Evolutionary conservation across 2,888 invertebrate species (phyloP).

Genomic region (Unio pictorum): DNA sequence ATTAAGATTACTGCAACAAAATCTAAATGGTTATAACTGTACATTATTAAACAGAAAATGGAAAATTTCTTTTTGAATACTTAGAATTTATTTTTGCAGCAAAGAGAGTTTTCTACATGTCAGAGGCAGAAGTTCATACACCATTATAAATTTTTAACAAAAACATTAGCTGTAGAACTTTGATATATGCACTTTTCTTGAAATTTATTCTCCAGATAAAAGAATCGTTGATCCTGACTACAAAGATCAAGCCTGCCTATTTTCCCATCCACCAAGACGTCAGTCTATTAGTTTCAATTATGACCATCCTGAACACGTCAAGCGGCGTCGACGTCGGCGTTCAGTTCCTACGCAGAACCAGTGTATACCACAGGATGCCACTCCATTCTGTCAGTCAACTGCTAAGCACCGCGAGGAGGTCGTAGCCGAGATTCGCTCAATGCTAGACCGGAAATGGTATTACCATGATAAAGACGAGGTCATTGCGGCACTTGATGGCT

Average conservation of each 20-base stretch:
- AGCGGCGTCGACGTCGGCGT: constrained; percentile 22
- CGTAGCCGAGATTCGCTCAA: constrained; percentile 29
- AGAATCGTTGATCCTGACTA: constrained; percentile 52
- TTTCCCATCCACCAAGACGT: constrained; percentile 39
- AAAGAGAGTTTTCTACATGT: too few relatives aligned
- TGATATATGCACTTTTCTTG: background rate
- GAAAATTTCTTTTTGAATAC: too few relatives aligned
- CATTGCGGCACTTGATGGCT: constrained; percentile 36
- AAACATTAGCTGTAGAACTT: too few relatives aligned
- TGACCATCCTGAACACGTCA: constrained; percentile 27
- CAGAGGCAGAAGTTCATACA: too few relatives aligned
- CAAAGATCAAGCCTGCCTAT: constrained; percentile 34
- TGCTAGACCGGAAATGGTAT: constrained; percentile 32
- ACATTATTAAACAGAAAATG: too few relatives aligned
- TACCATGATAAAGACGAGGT: constrained; percentile 30
- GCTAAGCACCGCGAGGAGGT: constrained; percentile 23
- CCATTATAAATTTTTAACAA: too few relatives aligned
- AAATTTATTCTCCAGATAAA: constrained; percentile 22
- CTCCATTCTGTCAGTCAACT: constrained; percentile 38
- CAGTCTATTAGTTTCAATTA: constrained; percentile 39
- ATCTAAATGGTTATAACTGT: too few relatives aligned
- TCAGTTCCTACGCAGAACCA: constrained; percentile 15
- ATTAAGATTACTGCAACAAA: too few relatives aligned
- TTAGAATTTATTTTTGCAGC: too few relatives aligned
- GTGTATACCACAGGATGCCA: constrained; percentile 39